Evolutionary conservation across 2,797 vertebrate species (phyloP).

Genomic region (Xerus rutilus): DNA sequence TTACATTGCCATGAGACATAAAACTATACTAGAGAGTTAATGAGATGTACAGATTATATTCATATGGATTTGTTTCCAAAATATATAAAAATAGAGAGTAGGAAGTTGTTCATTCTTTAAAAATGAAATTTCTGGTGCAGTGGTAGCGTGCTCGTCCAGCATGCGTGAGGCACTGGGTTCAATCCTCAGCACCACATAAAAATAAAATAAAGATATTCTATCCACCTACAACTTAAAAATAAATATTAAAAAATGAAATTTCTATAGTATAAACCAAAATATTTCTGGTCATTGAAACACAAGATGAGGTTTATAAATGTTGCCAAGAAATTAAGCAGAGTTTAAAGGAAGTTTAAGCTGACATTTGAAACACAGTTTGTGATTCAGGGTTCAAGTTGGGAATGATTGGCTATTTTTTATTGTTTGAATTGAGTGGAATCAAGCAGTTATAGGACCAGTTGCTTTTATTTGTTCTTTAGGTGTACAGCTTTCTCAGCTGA

Average conservation of each 20-base stretch:
- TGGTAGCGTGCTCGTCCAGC: too few species aligned
- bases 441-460: not conserved
- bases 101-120: not conserved
- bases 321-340: not conserved
- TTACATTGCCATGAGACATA: not conserved
- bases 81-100: not conserved
- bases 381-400: conserved; percentile 10
- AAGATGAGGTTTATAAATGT: not conserved
- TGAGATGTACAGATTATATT: not conserved
- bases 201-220: too few species aligned
- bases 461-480: conserved; percentile 48
- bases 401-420: conserved; percentile 13
- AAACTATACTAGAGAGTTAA: not conserved
- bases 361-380: not conserved
- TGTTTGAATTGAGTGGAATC: not conserved
- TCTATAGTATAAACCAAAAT: not conserved
- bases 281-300: not conserved
- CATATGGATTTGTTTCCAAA: not conserved
- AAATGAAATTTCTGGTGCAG: not conserved
- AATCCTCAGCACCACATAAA: too few species aligned
- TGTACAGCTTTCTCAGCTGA: conserved; percentile 21
- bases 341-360: conserved; percentile 16
- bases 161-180: too few species aligned
- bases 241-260: not conserved
- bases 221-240: too few species aligned